Base-by-base conservation (phyloP, 2,113 vertebrate species). In the Camelus bactrianus region DNA sequence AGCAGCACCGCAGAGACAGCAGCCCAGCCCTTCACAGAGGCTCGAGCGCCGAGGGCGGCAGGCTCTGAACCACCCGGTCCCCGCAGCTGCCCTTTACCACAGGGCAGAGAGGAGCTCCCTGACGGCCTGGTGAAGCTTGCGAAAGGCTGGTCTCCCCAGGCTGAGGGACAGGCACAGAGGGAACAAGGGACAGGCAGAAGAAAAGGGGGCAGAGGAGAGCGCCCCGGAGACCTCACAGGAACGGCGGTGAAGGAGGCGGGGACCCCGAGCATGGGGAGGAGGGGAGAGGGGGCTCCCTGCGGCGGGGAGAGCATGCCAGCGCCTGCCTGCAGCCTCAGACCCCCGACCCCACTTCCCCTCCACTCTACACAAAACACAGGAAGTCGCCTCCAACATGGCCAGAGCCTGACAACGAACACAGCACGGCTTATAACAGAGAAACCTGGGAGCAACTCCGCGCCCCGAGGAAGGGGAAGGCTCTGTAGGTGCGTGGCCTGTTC, bases 401-500 rank as follows among this genome's bases (percentile, higher is more conserved):
- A 35, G 83, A 58, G 58, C 42, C 46, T 28, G 64, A 48, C 0
- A 48, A 28, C 38, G 14, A 16, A 46, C 28, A 11, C 7, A 64
- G 0, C 1, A 50, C 58, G 35, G 69, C 77, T 8, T 14, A 6
- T 1, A 42, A 32, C 28, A 20, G 2, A 38, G 22, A 76, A 89
- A 6, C 35, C 48, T 8, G 20, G 24, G 69, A 95, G 58, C 16
- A 83, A 62, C 52, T 24, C 30, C 42, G 17, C 5, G 46, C 20
- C 62, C 24, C 8, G 50, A n/a, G 72, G 7, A 35, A 76, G 54
- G 50, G 20, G 14, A 46, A 15, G 9, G 30, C n/a, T 62, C 35
- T 0, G 0, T 12, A 15, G 5, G 32, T 0, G 0, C 2, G 3
- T 0, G 11, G 54, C 22, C 17, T 22, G 28, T 3, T 35, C 48